phyloP scores from a whole-genome alignment of 2,888 invertebrate species.

The Meliscaeva auricollis region DNA sequence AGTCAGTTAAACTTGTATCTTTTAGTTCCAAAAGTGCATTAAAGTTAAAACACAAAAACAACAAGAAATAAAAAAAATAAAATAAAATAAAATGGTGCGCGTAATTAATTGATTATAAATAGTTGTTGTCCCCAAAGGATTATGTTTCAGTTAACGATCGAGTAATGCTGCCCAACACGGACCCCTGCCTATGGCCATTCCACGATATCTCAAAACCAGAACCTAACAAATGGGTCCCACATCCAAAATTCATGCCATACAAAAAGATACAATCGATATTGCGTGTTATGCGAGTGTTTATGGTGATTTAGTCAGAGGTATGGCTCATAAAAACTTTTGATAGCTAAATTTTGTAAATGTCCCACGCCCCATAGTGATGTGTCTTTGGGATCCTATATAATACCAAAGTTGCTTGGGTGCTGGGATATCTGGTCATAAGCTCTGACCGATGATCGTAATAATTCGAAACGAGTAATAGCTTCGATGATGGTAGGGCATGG shows the following conservation, averaged over 20 bases:
- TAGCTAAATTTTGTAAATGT: conserved; percentile 82
- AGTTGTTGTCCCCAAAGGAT: conserved; percentile 79
- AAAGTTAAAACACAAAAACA: background rate
- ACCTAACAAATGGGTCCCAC: conserved; percentile 12
- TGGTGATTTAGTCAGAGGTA: conserved; percentile 84
- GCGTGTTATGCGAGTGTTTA: conserved; percentile 81
- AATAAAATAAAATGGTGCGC: conserved; percentile 58
- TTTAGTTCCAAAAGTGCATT: background rate
- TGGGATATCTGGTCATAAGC: background rate
- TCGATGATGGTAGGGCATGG: conserved; percentile 46
- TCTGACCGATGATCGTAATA: conserved; percentile 38
- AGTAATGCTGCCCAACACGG: conserved; percentile 50
- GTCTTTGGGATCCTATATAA: background rate
- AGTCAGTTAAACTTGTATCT: conserved; percentile 11
- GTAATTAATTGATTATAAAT: conserved; percentile 83
- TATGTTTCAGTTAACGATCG: conserved; percentile 80
- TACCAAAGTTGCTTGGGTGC: background rate
- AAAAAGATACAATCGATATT: conserved; percentile 48
- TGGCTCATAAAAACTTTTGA: conserved; percentile 84
- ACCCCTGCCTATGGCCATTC: conserved; percentile 35
- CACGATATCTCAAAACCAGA: background rate
- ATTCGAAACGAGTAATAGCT: conserved; percentile 55
- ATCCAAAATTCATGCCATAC: conserved; percentile 23
- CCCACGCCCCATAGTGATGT: conserved; percentile 44
- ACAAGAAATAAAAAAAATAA: background rate